Evolutionary conservation across 2,113 vertebrate species (phyloP), one percentile per base, ranked within the genome.

Genomic region (Strix aluco): DNA sequence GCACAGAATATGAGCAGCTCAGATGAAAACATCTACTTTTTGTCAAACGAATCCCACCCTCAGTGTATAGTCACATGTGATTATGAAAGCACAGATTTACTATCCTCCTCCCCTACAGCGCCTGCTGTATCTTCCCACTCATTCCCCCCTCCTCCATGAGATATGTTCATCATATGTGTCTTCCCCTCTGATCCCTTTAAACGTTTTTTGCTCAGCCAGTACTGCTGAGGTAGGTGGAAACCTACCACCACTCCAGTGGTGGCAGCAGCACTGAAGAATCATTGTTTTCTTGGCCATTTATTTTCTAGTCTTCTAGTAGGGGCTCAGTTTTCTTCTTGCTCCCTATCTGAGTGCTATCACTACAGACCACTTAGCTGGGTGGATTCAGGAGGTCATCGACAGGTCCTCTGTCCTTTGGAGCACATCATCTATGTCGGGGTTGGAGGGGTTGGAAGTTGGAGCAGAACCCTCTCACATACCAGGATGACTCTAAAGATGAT

Each of bases 101-200:
- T 89, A 67, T 61, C 58, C 40, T 95, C n/a, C 83, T 84, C 77
- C 69, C 89, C 73, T 95, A 74, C 52, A 89, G 84, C 2, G 38
- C 17, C 82, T 46, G 81, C 20, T 85, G 54, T 32, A 73, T 93
- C 96, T 95, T 95, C 93, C 96, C 92, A 96, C 78, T 90, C 93
- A 91, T 90, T 94, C 81, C 74, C 19, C 46, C 78, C 63, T 65
- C 66, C 67, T 88, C 69, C 65, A 65, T 79, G 80, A 81, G 81
- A 73, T 36, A 67, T 91, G 92, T 89, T 95, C 86, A 72, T 95
- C 88, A 75, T 66, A 91, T 87, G 92, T 78, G 63, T 81, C 59
- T 86, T 44, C 34, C 73, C 2, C 61, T 92, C 93, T 72, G 61
- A 90, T 72, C 34, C 49, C 42, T 90, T 72, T 52, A 89, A 96